Conservation (phyloP, 1,140 invertebrate genomes). For the Bicyclus anynana region DNA sequence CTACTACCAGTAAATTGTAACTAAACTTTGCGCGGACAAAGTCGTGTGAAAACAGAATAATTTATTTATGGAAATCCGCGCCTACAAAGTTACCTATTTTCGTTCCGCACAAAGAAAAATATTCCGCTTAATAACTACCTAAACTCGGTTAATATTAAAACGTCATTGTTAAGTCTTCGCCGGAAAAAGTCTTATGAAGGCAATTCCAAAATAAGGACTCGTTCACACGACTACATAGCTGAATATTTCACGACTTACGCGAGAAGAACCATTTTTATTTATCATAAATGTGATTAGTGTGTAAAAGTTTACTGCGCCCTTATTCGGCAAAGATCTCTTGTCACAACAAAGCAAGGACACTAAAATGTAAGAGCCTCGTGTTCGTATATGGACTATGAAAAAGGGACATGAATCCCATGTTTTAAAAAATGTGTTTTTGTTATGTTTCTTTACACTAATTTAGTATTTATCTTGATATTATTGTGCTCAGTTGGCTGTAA, state of each 20-base stretch:
- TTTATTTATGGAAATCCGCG: neutral
- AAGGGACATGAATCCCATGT: too few relatives aligned
- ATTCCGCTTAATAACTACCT: neutral
- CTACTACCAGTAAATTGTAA: too few relatives aligned
- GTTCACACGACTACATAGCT: neutral
- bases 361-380: too few relatives aligned
- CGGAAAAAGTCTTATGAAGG: neutral
- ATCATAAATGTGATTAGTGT: neutral
- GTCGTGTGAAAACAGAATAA: neutral
- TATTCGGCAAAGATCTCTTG: neutral
- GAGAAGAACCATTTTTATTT: neutral
- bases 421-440: too few relatives aligned
- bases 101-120: neutral
- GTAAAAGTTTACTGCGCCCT: neutral
- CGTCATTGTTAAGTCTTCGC: neutral
- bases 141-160: conserved; percentile 2
- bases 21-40: too few relatives aligned
- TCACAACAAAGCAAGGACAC: neutral
- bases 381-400: too few relatives aligned
- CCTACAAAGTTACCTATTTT: neutral
- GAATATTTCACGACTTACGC: neutral
- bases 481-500: too few relatives aligned
- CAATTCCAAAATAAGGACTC: neutral
- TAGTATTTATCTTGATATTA: too few relatives aligned
- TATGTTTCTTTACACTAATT: too few relatives aligned